Evolutionary conservation across 2,888 invertebrate genomes (phyloP), one percentile per base, ranked within the genome.

Genomic region (Chrysotoxum bicinctum): DNA sequence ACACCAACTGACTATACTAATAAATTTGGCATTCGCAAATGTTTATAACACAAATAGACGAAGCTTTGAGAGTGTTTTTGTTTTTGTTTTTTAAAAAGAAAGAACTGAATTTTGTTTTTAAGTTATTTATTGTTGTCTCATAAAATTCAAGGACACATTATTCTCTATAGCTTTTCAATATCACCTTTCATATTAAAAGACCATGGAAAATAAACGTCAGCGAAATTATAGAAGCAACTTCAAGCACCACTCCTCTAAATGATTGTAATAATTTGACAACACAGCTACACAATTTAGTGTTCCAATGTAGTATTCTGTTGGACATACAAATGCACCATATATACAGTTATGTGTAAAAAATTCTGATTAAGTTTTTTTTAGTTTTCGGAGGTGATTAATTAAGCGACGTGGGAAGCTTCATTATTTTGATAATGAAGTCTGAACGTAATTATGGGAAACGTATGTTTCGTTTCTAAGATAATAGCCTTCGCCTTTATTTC

Each of bases 181-280:
- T 64, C 48, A 64, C 30, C 45, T 48, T 45, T 45, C 32, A 35
- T 32, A 19, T 30, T 45, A 58, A 52, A 37, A 35, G 74, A 19
- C 79, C 68, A 74, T 74, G 73, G 60, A 80, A 58, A 40, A 52
- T 52, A 56, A 68, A 43, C 69, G 21, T 48, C 70, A 64, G 81
- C 70, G 70, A 81, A 81, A 81, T 81, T 76, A 54, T 75, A 75
- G 62, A 80, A 68, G 62, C 45, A 58, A 58, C 35, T 58, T 35
- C 12, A 40, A 75, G 23, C 52, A 32, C 35, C 50, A 56, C 81
- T 72, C 81, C 76, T 82, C 14, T 26, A 21, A 58, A 21, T 9
- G 14, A 58, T 37, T 37, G 58, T 37, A 1, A 14, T 58, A 8
- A 58, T 8, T 37, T 9, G 14, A 3, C 9, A 37, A 58, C 19